Percentiles rank a stretch among this genome's conserved stretches.
Evolutionary conservation across 2,888 invertebrate genomes (phyloP).

Genomic region (Campoplex capitator): DNA sequence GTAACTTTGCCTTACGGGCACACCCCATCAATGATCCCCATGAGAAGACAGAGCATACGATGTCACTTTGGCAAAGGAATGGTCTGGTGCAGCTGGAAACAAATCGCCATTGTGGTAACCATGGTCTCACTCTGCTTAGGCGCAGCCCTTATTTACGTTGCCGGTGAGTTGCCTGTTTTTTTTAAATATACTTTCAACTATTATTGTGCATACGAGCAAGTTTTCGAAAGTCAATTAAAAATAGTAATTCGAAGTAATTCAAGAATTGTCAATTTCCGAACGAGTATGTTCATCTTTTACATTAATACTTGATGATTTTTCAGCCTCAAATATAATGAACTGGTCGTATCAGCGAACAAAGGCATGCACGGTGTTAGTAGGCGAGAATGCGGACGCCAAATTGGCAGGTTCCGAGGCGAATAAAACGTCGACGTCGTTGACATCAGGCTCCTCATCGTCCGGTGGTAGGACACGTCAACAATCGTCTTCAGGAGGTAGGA

Average conservation of each 20-base stretch:
- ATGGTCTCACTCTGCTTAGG: slow-evolving; percentile 93
- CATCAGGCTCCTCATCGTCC: slow-evolving; percentile 88
- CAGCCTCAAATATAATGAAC: slow-evolving; percentile 93
- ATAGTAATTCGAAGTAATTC: too few relatives aligned
- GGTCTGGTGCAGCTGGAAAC: slow-evolving; percentile 96
- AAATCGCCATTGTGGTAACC: slow-evolving; percentile 95
- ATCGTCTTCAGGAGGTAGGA: slow-evolving; percentile 85
- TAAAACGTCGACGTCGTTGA: slow-evolving; percentile 89
- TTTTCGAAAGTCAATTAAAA: too few relatives aligned
- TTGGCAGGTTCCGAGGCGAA: slow-evolving; percentile 90
- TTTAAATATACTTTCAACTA: neutral
- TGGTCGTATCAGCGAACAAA: slow-evolving; percentile 94
- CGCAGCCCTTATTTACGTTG: slow-evolving; percentile 94
- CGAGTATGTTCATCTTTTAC: neutral
- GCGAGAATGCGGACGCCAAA: slow-evolving; percentile 90
- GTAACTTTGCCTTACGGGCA: slow-evolving; percentile 83
- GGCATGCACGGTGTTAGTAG: slow-evolving; percentile 93
- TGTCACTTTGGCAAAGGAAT: slow-evolving; percentile 95
- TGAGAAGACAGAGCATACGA: slow-evolving; percentile 87
- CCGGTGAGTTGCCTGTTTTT: slow-evolving; percentile 87
- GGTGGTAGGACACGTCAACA: slow-evolving; percentile 85
- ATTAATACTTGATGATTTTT: slow-evolving; percentile 71
- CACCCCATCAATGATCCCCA: slow-evolving; percentile 83
- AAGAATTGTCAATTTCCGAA: too few relatives aligned
- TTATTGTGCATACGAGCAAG: neutral